These are phyloP conservation scores for Reinhardtius hippoglossoides DNA, from an alignment of 2,113 vertebrate species.

Conservation along the genomic window DNA sequence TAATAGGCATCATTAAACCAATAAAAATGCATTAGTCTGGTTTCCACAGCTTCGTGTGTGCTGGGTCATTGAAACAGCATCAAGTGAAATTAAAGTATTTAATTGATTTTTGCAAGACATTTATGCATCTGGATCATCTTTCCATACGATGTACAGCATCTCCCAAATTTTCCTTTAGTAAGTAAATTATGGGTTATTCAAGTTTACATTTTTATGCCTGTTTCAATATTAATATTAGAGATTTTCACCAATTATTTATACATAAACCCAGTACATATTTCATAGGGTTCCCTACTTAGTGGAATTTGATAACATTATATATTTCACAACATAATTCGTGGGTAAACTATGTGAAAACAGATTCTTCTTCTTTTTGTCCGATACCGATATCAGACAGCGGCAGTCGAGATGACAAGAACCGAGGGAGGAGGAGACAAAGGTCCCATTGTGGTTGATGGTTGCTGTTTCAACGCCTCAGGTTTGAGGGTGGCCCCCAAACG, in stretches of 20 bases:
- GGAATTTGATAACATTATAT: too few relatives aligned
- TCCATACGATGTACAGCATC: background rate
- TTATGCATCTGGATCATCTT: constrained; percentile 31
- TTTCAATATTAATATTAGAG: too few relatives aligned
- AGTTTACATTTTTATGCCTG: too few relatives aligned
- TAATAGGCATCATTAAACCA: constrained; percentile 57
- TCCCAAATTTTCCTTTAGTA: background rate
- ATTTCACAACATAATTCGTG: too few relatives aligned
- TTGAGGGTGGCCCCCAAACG: background rate
- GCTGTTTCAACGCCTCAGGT: background rate
- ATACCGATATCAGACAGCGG: background rate
- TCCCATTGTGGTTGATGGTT: background rate
- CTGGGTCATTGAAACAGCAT: constrained; percentile 53
- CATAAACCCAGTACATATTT: too few relatives aligned
- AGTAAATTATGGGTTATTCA: background rate
- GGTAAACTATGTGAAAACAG: background rate
- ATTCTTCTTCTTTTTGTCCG: background rate
- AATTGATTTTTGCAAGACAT: constrained; percentile 57
- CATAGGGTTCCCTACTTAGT: too few relatives aligned
- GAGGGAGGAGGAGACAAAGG: background rate
- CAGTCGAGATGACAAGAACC: background rate
- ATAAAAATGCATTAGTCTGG: constrained; percentile 28
- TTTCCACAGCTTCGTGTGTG: constrained; percentile 15
- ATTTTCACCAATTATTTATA: background rate
- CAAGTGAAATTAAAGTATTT: constrained; percentile 51